Base-by-base conservation (phyloP, 2,113 vertebrate genomes). In the Calyptommatus sinebrachiatus region DNA sequence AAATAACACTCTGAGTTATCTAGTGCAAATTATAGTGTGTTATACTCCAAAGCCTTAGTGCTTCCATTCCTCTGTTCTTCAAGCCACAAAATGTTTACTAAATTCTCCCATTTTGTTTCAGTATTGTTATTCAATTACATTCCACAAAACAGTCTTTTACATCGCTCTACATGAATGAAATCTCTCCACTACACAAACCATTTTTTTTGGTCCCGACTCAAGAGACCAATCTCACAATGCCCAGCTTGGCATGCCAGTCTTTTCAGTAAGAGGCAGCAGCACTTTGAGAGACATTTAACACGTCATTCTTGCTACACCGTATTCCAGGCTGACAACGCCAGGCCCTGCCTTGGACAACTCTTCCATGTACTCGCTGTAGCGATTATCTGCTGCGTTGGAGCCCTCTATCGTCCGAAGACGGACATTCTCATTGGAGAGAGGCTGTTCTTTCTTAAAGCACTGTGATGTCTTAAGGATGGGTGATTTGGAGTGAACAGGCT, bases 271-370 rank as follows among this genome's bases (percentile, higher is more conserved):
- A 29, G 68, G 22, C 35, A 57, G 6, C 41, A 4, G 3, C 5
- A 71, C 10, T 53, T 41, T 2, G 0, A 29, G 12, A 73, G 83
- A 85, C 71, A 77, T 72, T 89, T 95, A 98, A 93, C 97, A 99
- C 83, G 97, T 98, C 98, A 99, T 99, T 81, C 96, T 96, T 21
- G 98, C 98, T 89, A 99, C 97, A 16, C 97, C 98, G 0, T 96
- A 97, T 92, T 99, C 98, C 90, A 99, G 85, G 88, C 95, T 98
- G 93, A 99, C 98, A 46, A 97, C 91, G 3, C 94, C 94, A 16
- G 97, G 97, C 88, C 99, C 97, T 0, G 96, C 89, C 87, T 98
- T 99, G 4, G 96, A 94, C 85, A 96, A 95, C 73, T 96, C 94
- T 68, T 95, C 94, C 7, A 96, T 90, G 0, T 97, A 97, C 8